These are phyloP conservation scores for Agelas oroides DNA, from an alignment of 37 sponge, comb jelly and placozoan genomes.

Conservation along the genomic window DNA sequence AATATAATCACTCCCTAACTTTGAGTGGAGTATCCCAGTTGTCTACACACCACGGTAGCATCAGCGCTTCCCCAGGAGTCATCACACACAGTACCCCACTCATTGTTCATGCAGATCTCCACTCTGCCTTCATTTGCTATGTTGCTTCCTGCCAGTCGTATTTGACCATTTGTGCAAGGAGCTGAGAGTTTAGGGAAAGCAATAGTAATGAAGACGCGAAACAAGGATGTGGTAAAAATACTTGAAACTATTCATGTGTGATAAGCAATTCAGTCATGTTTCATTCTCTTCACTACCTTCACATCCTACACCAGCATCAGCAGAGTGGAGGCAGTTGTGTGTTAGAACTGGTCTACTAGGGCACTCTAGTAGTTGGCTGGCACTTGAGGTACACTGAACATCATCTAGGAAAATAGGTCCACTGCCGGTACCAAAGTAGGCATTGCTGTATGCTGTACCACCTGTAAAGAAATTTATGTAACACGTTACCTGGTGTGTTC, in stretches of 20 bases:
- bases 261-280: too few species aligned
- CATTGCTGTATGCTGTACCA: too few species aligned
- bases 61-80: slow-evolving; percentile 1
- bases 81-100: slow-evolving; percentile 3
- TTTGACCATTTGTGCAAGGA: slow-evolving; percentile 11
- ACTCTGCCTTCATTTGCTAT: neutral
- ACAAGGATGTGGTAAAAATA: too few species aligned
- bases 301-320: neutral
- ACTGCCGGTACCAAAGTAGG: too few species aligned
- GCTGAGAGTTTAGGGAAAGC: too few species aligned
- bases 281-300: neutral
- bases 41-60: neutral
- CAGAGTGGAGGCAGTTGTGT: neutral
- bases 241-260: too few species aligned
- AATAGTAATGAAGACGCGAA: too few species aligned
- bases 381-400: neutral
- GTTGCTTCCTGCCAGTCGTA: neutral
- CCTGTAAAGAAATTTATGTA: neutral
- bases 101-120: slow-evolving; percentile 1
- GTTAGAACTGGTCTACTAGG: neutral
- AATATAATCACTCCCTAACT: too few species aligned
- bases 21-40: neutral
- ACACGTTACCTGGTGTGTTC: neutral
- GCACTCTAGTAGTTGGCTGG: neutral
- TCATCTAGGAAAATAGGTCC: neutral